Conservation (phyloP, 1,140 invertebrate genomes). For the Saxidomus purpurata region DNA sequence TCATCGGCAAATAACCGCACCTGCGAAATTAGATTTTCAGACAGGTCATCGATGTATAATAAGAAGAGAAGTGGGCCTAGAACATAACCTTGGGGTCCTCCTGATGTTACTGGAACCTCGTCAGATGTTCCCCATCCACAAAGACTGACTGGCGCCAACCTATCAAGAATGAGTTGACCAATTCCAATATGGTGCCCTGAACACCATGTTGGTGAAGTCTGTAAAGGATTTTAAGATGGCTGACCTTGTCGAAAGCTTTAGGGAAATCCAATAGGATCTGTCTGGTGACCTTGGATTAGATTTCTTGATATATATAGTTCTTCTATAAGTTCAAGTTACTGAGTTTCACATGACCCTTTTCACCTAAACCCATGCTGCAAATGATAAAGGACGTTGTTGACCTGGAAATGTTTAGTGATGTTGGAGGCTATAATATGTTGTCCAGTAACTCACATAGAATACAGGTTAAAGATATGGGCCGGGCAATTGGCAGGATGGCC, state of each 20-base stretch:
- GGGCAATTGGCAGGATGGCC: not conserved
- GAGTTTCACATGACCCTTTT: conserved; percentile 44
- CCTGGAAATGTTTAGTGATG: conserved; percentile 33
- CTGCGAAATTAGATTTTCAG: conserved; percentile 30
- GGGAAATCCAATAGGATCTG: conserved; percentile 58
- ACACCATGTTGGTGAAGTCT: conserved; percentile 58
- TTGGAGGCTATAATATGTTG: conserved; percentile 37
- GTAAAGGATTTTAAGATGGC: conserved; percentile 37
- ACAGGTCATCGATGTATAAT: conserved; percentile 37
- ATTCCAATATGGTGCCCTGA: conserved; percentile 35
- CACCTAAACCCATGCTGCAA: conserved; percentile 48
- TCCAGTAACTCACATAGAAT: conserved; percentile 38
- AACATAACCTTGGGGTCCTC: conserved; percentile 64
- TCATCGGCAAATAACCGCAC: too few species aligned
- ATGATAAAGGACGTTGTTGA: conserved; percentile 48
- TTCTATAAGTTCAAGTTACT: not conserved
- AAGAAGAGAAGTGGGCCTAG: conserved; percentile 52
- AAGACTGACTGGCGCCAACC: conserved; percentile 34
- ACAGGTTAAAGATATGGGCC: not conserved
- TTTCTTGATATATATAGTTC: conserved; percentile 18
- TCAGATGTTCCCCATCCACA: conserved; percentile 40
- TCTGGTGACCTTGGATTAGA: not conserved
- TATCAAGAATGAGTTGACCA: conserved; percentile 44
- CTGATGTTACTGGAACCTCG: conserved; percentile 41
- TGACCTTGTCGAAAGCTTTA: conserved; percentile 57